phyloP scores from a whole-genome alignment of 1,140 invertebrate species.

The Neodiprion pinetum region DNA sequence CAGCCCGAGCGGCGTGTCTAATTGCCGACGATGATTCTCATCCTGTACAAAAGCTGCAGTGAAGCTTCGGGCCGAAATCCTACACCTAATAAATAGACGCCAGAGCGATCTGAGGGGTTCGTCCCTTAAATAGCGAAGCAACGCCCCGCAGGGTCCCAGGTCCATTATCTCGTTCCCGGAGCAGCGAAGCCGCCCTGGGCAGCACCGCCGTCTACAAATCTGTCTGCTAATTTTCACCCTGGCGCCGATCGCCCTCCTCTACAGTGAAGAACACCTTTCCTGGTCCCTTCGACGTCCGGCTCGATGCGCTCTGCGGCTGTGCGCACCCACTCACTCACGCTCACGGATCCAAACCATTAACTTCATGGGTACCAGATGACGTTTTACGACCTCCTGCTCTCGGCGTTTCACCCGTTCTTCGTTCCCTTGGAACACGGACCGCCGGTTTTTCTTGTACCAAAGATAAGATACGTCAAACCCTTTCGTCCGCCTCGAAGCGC shows the following conservation, averaged over 20 bases:
- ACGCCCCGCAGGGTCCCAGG: conserved; percentile 21
- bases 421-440: too few relatives aligned
- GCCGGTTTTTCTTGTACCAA: too few relatives aligned
- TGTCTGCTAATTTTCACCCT: conserved; percentile 23
- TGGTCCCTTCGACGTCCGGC: too few relatives aligned
- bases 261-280: too few relatives aligned
- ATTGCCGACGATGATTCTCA: conserved; percentile 41
- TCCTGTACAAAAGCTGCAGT: conserved; percentile 10
- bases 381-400: too few relatives aligned
- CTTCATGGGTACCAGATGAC: too few relatives aligned
- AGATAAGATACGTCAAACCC: too few relatives aligned
- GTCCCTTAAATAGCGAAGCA: conserved; percentile 35
- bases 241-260: conserved; percentile 16
- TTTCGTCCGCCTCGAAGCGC: too few relatives aligned
- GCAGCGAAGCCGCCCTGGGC: conserved; percentile 33
- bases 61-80: conserved; percentile 26
- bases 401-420: too few relatives aligned
- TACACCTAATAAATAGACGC: conserved; percentile 45
- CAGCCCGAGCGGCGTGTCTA: conserved; percentile 39
- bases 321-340: too few relatives aligned
- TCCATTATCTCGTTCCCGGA: conserved; percentile 31
- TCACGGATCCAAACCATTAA: too few relatives aligned
- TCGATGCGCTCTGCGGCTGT: too few relatives aligned
- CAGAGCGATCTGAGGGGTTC: conserved; percentile 7
- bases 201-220: conserved; percentile 24